Evolutionary conservation across 1,140 invertebrate species (phyloP).

Genomic region (Cardiocondyla obscurior): DNA sequence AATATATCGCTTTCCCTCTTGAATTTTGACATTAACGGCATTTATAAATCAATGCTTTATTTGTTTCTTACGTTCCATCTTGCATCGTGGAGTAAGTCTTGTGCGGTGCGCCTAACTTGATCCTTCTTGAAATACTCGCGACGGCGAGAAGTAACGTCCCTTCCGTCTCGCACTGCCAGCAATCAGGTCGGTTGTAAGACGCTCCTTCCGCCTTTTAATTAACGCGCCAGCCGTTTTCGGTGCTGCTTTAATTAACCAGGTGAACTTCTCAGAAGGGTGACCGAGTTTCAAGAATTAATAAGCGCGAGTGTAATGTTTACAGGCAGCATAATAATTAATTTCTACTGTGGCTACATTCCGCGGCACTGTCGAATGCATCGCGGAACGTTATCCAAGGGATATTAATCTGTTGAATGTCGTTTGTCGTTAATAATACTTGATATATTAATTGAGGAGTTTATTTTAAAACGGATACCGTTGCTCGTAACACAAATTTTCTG

Average conservation of each 20-base stretch:
- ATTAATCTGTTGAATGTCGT: not conserved
- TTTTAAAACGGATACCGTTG: not conserved
- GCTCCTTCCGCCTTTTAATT: slow-evolving; percentile 39
- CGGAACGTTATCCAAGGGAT: not conserved
- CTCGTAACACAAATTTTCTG: not conserved
- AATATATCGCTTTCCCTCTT: not conserved
- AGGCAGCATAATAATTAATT: slow-evolving; percentile 39
- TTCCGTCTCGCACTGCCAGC: slow-evolving; percentile 4
- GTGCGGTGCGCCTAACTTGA: no score
- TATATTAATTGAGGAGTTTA: not conserved
- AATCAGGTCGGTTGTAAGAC: slow-evolving; percentile 18
- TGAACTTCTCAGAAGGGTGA: slow-evolving; percentile 10
- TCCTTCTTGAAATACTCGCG: slow-evolving; percentile 8
- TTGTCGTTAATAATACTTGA: not conserved
- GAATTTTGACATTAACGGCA: not conserved
- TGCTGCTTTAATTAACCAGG: slow-evolving; percentile 36
- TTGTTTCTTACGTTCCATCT: slow-evolving; percentile 5
- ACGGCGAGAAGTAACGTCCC: not conserved
- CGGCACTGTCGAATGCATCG: not conserved
- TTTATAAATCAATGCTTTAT: not conserved
- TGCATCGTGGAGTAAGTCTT: no score
- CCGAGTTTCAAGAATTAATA: slow-evolving; percentile 37
- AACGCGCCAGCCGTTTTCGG: slow-evolving; percentile 43
- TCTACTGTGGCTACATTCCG: not conserved
- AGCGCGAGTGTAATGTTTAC: slow-evolving; percentile 29